A percentile compares a stretch with the other conserved stretches of the same genome.
These are phyloP conservation scores for Cyclophora punctaria DNA, from an alignment of 2,888 invertebrate species.

Conservation along the genomic window DNA sequence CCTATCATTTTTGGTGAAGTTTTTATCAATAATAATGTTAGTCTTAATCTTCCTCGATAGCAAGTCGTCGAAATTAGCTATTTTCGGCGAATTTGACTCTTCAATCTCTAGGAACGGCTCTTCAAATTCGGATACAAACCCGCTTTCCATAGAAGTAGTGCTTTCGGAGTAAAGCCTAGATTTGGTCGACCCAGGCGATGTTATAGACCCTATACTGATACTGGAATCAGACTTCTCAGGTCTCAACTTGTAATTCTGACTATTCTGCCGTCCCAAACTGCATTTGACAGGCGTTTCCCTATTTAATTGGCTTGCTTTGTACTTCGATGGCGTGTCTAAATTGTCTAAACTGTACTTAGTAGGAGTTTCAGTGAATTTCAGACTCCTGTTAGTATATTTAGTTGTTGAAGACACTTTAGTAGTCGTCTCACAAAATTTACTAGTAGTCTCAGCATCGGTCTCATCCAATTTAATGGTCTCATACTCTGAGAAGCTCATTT, in stretches of 20 bases:
- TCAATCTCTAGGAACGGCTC: constrained; percentile 60
- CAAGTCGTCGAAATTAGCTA: constrained; percentile 52
- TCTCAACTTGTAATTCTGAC: constrained; percentile 16
- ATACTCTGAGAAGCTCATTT: not conserved
- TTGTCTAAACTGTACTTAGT: not conserved
- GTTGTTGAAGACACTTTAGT: no score
- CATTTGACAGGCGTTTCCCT: not conserved
- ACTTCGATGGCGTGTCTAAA: not conserved
- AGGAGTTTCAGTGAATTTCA: not conserved
- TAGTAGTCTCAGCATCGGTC: not conserved
- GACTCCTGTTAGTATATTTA: not conserved
- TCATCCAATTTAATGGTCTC: not conserved
- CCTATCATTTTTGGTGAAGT: constrained; percentile 5
- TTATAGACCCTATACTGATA: constrained; percentile 52
- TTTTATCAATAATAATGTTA: constrained; percentile 25
- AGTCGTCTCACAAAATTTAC: not conserved
- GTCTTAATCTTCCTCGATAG: constrained; percentile 56
- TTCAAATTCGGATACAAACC: constrained; percentile 64
- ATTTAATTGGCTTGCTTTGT: not conserved
- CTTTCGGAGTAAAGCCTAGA: constrained; percentile 47
- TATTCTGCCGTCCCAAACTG: no score
- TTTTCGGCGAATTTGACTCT: constrained; percentile 57
- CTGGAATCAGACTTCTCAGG: constrained; percentile 53
- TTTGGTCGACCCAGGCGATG: constrained; percentile 35
- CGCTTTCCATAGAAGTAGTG: constrained; percentile 61